These are phyloP conservation scores for Zosterops japonicus DNA, from an alignment of 2,113 vertebrate genomes.

Conservation along the genomic window DNA sequence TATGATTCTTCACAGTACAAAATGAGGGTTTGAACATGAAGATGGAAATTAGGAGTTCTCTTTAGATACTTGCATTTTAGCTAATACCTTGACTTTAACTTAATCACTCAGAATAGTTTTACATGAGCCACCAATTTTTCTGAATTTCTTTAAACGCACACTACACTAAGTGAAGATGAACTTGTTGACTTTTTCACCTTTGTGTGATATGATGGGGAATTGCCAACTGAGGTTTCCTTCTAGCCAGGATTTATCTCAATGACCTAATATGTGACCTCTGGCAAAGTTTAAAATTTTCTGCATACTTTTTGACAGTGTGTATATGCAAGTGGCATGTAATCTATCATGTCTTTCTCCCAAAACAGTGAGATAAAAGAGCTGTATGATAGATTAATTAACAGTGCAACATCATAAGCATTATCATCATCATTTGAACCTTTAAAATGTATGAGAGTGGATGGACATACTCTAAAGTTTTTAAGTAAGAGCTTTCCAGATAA, in stretches of 20 bases:
- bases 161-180: background rate
- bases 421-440: background rate
- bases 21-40: background rate
- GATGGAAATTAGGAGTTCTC: background rate
- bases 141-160: background rate
- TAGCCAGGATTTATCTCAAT: background rate
- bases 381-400: background rate
- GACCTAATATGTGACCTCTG: background rate
- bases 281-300: background rate
- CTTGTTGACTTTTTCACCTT: background rate
- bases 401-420: background rate
- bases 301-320: background rate
- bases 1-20: background rate
- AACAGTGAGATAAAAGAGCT: background rate
- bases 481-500: background rate
- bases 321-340: background rate
- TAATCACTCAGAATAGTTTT: background rate
- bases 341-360: background rate
- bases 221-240: background rate
- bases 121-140: background rate
- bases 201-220: background rate
- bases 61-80: background rate
- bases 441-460: background rate
- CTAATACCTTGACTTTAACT: background rate
- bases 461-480: background rate